These are phyloP conservation scores for Odobenus rosmarus DNA, from an alignment of 2,113 vertebrate species.

Conservation along the genomic window DNA sequence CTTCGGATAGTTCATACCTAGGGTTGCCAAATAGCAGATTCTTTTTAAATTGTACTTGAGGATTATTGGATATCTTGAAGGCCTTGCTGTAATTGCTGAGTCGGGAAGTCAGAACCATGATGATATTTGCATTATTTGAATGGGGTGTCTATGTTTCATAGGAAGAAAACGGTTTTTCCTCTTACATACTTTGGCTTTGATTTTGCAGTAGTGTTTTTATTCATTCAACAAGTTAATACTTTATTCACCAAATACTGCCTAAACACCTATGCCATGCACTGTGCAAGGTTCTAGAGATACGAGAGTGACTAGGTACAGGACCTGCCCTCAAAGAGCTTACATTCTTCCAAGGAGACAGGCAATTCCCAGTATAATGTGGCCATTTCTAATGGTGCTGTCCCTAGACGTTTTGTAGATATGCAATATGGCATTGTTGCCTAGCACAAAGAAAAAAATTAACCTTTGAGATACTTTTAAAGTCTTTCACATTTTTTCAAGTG, in stretches of 20 bases:
- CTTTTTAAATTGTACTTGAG: not conserved
- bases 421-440: not conserved
- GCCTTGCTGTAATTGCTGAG: not conserved
- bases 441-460: constrained; percentile 39
- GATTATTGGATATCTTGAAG: constrained; percentile 20
- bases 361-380: not conserved
- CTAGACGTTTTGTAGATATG: not conserved
- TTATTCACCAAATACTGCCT: constrained; percentile 40
- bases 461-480: constrained; percentile 42
- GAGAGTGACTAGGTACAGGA: not conserved
- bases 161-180: not conserved
- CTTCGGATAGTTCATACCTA: constrained; percentile 33
- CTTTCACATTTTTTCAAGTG: constrained; percentile 26
- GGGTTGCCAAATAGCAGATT: not conserved
- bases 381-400: constrained; percentile 21
- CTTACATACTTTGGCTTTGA: constrained; percentile 24
- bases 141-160: not conserved
- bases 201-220: constrained; percentile 44
- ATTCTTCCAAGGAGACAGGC: not conserved
- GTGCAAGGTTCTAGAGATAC: not conserved
- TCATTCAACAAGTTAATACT: not conserved
- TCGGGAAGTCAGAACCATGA: not conserved
- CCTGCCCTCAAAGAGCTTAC: not conserved
- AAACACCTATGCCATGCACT: not conserved
- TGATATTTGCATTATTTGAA: constrained; percentile 36